Evolutionary conservation across 2,888 invertebrate genomes (phyloP).

Genomic region (Tyria jacobaeae): DNA sequence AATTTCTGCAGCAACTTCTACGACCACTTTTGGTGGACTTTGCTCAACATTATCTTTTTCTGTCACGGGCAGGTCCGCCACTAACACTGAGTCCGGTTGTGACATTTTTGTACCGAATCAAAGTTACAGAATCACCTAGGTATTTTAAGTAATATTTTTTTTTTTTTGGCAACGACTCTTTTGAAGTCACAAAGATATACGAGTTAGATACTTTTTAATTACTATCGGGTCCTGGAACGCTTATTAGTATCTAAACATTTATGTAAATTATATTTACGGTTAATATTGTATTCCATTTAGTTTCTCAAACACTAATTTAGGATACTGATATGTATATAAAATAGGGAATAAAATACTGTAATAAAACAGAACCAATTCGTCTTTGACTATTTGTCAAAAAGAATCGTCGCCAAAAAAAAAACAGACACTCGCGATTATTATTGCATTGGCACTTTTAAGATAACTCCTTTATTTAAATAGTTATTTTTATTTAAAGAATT

Average conservation of each 20-base stretch:
- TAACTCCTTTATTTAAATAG: not conserved
- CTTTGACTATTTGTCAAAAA: not conserved
- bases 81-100: conserved; percentile 65
- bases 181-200: not conserved
- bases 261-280: not conserved
- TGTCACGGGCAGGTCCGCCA: conserved; percentile 52
- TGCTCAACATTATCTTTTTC: conserved; percentile 10
- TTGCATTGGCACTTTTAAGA: not conserved
- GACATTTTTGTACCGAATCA: conserved; percentile 60
- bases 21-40: conserved; percentile 7
- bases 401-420: conserved; percentile 14
- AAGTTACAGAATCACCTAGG: conserved; percentile 52
- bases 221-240: not conserved
- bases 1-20: conserved; percentile 24
- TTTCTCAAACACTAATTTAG: conserved; percentile 4
- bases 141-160: conserved; percentile 25
- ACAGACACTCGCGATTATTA: conserved; percentile 22
- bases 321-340: not conserved
- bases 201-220: not conserved
- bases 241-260: not conserved
- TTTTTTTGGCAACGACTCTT: conserved; percentile 35
- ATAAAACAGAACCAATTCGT: too few species aligned
- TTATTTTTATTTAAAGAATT: not conserved
- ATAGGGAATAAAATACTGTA: not conserved
- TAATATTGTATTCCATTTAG: too few species aligned